Conservation (phyloP, 2,113 vertebrate species). For the Aegypius monachus region DNA sequence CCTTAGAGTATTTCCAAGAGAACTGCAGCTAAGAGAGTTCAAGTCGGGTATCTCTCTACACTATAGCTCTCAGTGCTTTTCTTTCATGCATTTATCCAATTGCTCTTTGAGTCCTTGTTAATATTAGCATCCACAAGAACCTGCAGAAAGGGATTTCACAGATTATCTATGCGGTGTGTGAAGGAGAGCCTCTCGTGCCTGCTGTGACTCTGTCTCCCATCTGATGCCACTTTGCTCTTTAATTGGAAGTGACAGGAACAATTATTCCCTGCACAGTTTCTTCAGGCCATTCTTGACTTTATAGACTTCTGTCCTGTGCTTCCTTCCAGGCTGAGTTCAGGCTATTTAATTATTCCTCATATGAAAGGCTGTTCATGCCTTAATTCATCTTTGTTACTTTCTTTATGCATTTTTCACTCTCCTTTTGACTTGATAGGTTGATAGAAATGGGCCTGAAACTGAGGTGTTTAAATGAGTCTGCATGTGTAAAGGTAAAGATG, state of each 20-base stretch:
- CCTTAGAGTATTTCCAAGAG: not conserved
- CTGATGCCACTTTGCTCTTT: not conserved
- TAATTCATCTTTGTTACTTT: not conserved
- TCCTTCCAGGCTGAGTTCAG: not conserved
- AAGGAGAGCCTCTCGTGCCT: not conserved
- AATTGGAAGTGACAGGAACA: not conserved
- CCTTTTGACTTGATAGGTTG: not conserved
- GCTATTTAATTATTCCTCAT: not conserved
- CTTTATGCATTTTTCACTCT: not conserved
- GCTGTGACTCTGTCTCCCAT: not conserved
- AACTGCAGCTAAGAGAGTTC: not conserved
- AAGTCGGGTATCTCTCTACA: too few species aligned
- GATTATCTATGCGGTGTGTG: rapidly evolving
- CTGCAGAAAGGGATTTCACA: not conserved
- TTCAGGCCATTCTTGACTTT: not conserved
- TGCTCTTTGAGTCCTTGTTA: not conserved
- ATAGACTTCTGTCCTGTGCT: not conserved
- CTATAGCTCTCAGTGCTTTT: not conserved
- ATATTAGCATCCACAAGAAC: not conserved
- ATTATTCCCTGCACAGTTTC: not conserved
- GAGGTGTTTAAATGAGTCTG: not conserved
- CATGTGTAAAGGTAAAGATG: not conserved
- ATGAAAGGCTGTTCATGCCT: not conserved
- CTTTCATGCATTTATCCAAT: not conserved
- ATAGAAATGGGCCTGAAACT: not conserved